Conservation (phyloP, 1,140 invertebrate genomes). For the Euwallacea similis region DNA sequence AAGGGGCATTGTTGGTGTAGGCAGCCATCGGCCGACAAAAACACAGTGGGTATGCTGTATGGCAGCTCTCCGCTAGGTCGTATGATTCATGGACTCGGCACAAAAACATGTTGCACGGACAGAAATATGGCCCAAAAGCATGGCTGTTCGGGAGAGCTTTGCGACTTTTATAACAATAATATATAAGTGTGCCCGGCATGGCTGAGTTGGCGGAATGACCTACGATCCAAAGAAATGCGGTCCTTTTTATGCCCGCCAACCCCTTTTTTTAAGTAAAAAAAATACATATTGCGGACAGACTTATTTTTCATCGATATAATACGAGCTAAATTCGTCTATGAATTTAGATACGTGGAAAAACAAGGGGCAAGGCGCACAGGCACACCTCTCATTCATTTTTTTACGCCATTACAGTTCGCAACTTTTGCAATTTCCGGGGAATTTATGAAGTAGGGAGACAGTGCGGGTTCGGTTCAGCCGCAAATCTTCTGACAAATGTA, state of each 20-base stretch:
- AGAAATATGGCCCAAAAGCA: slow-evolving; percentile 47
- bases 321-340: no score
- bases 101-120: slow-evolving; percentile 49
- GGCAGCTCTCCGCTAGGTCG: slow-evolving; percentile 37
- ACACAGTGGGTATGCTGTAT: slow-evolving; percentile 43
- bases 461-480: neutral
- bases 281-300: no score
- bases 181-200: slow-evolving; percentile 24
- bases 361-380: neutral
- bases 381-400: neutral
- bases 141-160: slow-evolving; percentile 44
- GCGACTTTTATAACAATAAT: slow-evolving; percentile 49
- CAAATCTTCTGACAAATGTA: neutral
- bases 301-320: no score
- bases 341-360: no score
- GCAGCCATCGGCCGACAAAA: slow-evolving; percentile 5
- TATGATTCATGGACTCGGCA: slow-evolving; percentile 46
- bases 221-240: neutral
- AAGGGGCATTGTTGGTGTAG: slow-evolving; percentile 10
- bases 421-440: slow-evolving; percentile 1
- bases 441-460: neutral
- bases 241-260: neutral
- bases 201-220: slow-evolving; percentile 15
- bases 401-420: neutral
- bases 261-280: no score